phyloP scores from a whole-genome alignment of 2,797 vertebrate species.

The Garrulus glandarius region DNA sequence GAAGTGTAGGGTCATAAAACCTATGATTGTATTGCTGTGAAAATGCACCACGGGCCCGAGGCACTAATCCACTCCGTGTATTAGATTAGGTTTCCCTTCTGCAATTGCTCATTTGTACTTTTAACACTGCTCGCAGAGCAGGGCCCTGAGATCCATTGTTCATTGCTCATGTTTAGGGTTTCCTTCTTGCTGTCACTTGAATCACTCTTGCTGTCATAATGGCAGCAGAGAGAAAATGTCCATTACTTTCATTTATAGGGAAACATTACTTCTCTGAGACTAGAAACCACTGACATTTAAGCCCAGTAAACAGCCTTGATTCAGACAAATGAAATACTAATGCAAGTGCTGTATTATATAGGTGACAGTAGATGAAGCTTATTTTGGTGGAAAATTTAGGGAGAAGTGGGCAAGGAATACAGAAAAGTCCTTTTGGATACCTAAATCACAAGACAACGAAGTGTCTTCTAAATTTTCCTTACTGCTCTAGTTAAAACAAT shows the following conservation, averaged over 20 bases:
- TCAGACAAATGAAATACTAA: constrained; percentile 6
- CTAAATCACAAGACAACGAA: not conserved
- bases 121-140: not conserved
- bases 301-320: not conserved
- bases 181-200: not conserved
- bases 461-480: not conserved
- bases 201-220: constrained; percentile 12
- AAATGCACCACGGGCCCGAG: not conserved
- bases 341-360: not conserved
- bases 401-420: not conserved
- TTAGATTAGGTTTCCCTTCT: constrained; percentile 9
- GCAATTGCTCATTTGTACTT: constrained; percentile 16
- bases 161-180: constrained; percentile 4
- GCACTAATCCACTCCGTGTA: not conserved
- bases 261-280: not conserved
- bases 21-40: not conserved
- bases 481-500: not conserved
- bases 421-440: not conserved
- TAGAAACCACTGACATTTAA: constrained; percentile 20
- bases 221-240: constrained; percentile 6
- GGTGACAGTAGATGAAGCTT: not conserved
- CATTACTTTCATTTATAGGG: not conserved
- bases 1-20: constrained; percentile 35
- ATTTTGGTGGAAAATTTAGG: not conserved
- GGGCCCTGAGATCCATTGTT: not conserved